Percentiles rank a stretch among this genome's conserved stretches.
phyloP scores from a whole-genome alignment of 2,888 invertebrate genomes.

The Synergus japonicus region DNA sequence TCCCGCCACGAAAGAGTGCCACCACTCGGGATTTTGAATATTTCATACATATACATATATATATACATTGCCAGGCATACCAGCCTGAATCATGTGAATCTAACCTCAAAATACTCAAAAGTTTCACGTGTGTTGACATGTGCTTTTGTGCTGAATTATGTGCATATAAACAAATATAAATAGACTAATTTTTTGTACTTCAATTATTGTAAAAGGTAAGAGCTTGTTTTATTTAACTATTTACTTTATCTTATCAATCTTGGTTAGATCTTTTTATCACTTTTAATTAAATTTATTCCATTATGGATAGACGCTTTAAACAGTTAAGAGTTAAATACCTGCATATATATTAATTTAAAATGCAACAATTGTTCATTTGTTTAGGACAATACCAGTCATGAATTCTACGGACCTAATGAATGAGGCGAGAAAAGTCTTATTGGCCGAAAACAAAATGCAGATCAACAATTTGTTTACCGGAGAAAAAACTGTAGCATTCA shows the following conservation, averaged over 20 bases:
- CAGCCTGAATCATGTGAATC: background rate
- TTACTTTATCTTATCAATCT: background rate
- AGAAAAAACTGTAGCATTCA: slow-evolving; percentile 52
- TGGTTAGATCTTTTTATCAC: background rate
- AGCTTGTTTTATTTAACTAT: background rate
- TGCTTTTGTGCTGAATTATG: too few relatives aligned
- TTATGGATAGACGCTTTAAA: background rate
- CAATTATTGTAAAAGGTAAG: background rate
- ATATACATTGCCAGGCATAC: too few relatives aligned
- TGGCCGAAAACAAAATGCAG: slow-evolving; percentile 72
- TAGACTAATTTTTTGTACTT: background rate
- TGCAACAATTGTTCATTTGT: background rate
- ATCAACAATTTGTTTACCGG: slow-evolving; percentile 73
- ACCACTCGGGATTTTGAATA: too few relatives aligned
- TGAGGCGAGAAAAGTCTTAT: slow-evolving; percentile 77
- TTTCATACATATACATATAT: too few relatives aligned
- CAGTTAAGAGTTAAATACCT: too few relatives aligned
- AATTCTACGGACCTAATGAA: slow-evolving; percentile 73
- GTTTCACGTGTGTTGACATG: slow-evolving; percentile 1
- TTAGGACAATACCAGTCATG: slow-evolving; percentile 50
- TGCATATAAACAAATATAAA: background rate
- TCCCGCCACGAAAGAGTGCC: too few relatives aligned
- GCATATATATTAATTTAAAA: background rate
- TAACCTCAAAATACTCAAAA: slow-evolving; percentile 6
- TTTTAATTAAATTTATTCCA: background rate